Evolutionary conservation across 2,113 vertebrate species (phyloP).

Genomic region (Nettapus auritus): DNA sequence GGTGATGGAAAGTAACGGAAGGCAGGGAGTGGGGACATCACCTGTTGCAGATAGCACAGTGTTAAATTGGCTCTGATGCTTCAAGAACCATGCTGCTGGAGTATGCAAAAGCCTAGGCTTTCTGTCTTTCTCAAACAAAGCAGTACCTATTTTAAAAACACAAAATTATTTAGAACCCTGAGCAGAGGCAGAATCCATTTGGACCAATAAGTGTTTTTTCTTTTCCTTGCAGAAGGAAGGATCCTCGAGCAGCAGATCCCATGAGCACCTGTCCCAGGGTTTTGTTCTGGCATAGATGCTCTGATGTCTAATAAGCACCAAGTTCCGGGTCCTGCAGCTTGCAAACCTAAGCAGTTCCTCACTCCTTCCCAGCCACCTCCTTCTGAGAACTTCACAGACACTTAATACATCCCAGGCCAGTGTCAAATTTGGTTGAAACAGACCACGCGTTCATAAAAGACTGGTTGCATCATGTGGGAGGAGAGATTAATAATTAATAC

Average conservation of each 20-base stretch:
- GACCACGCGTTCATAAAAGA: not conserved
- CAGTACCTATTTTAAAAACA: not conserved
- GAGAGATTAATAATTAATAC: not conserved
- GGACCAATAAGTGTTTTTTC: accelerated
- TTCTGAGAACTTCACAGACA: not conserved
- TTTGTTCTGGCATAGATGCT: accelerated
- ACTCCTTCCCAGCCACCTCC: not conserved
- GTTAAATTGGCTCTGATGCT: accelerated
- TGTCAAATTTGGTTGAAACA: not conserved
- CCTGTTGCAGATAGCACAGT: accelerated
- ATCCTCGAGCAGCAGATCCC: not conserved
- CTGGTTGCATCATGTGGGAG: not conserved
- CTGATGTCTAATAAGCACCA: accelerated
- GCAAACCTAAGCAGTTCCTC: not conserved
- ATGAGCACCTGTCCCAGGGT: not conserved
- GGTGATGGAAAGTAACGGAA: not conserved
- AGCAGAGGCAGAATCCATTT: not conserved
- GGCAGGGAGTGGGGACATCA: not conserved
- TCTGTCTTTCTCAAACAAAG: not conserved
- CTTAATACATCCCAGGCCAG: not conserved
- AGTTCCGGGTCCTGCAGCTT: not conserved
- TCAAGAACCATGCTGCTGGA: not conserved
- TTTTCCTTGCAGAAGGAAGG: not conserved
- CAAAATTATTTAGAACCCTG: not conserved
- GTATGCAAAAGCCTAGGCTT: not conserved